Percentiles rank a stretch among this genome's conserved stretches.
phyloP scores from a whole-genome alignment of 2,888 invertebrate species.

The Hyposoter didymator region DNA sequence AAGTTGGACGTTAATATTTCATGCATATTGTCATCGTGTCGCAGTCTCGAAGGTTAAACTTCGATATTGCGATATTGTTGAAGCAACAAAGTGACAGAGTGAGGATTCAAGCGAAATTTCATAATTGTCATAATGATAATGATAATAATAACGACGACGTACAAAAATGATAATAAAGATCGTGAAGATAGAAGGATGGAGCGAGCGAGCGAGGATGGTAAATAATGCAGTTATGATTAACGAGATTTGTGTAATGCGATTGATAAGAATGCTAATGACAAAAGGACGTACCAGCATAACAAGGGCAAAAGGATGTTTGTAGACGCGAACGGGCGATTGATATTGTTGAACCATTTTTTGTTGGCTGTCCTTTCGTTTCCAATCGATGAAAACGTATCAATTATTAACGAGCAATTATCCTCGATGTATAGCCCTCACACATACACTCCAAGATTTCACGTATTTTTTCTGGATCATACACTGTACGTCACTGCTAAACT shows the following conservation, averaged over 20 bases:
- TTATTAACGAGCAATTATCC: slow-evolving; percentile 30
- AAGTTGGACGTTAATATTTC: slow-evolving; percentile 64
- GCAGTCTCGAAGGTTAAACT: slow-evolving; percentile 47
- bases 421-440: neutral
- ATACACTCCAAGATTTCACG: slow-evolving; percentile 10
- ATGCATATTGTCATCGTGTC: slow-evolving; percentile 27
- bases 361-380: slow-evolving; percentile 17
- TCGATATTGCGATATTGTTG: slow-evolving; percentile 9
- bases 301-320: slow-evolving; percentile 97
- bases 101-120: neutral
- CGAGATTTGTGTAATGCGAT: neutral
- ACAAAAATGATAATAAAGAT: slow-evolving; percentile 26
- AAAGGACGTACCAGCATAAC: slow-evolving; percentile 95
- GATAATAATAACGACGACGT: neutral
- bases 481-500: slow-evolving; percentile 3
- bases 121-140: neutral
- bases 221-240: slow-evolving; percentile 1
- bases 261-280: slow-evolving; percentile 36
- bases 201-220: neutral
- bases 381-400: neutral
- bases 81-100: neutral
- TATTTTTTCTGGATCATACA: slow-evolving; percentile 26
- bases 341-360: slow-evolving; percentile 97
- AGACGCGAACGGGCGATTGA: slow-evolving; percentile 97
- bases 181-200: neutral